Conservation (phyloP, 2,888 invertebrate species). For the Acleris cristana region DNA sequence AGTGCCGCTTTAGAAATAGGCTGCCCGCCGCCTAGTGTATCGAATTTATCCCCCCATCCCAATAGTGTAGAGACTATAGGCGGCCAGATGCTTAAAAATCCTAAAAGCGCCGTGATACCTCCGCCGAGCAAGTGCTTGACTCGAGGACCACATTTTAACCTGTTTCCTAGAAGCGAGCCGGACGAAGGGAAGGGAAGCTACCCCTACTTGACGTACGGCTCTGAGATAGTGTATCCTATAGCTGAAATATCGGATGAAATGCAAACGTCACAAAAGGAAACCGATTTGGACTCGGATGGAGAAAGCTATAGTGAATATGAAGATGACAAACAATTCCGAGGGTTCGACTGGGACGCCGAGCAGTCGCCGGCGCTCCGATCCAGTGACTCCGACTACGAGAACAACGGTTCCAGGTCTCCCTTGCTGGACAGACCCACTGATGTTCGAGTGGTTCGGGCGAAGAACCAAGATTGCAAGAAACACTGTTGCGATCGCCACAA, state of each 20-base stretch:
- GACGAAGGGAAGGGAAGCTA: slow-evolving; percentile 89
- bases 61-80: slow-evolving; percentile 92
- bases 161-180: slow-evolving; percentile 86
- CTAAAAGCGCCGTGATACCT: slow-evolving; percentile 85
- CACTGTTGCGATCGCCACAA: slow-evolving; percentile 68
- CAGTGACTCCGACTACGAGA: slow-evolving; percentile 87
- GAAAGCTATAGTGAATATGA: slow-evolving; percentile 86
- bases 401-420: slow-evolving; percentile 88
- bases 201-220: slow-evolving; percentile 87
- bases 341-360: slow-evolving; percentile 80
- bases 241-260: slow-evolving; percentile 93
- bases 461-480: slow-evolving; percentile 70
- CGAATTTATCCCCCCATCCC: slow-evolving; percentile 90
- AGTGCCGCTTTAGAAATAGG: slow-evolving; percentile 89
- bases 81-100: slow-evolving; percentile 87
- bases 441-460: slow-evolving; percentile 71
- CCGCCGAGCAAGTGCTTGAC: slow-evolving; percentile 88
- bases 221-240: slow-evolving; percentile 92
- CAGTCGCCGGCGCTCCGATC: slow-evolving; percentile 73
- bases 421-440: slow-evolving; percentile 82
- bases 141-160: slow-evolving; percentile 87
- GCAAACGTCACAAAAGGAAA: slow-evolving; percentile 86
- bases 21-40: slow-evolving; percentile 87
- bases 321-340: slow-evolving; percentile 82
- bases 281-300: slow-evolving; percentile 84